Evolutionary conservation across 2,113 vertebrate genomes (phyloP).

Genomic region (Excalfactoria chinensis): DNA sequence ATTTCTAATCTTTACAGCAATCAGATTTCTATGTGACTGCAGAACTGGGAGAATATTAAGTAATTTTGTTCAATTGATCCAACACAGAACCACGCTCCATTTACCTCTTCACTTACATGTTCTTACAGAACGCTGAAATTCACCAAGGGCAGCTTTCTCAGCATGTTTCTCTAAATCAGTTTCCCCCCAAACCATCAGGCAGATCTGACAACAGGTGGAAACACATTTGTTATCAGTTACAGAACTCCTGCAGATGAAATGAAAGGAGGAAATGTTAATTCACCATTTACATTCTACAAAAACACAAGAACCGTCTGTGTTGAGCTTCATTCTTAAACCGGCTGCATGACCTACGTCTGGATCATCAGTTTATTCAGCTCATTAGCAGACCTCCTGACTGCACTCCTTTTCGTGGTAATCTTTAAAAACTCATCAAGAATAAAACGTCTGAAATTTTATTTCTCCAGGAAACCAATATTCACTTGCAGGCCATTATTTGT

Average conservation of each 20-base stretch:
- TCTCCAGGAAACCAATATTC: not conserved
- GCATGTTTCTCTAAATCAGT: not conserved
- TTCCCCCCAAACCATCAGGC: not conserved
- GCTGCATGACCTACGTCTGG: not conserved
- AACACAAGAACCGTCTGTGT: not conserved
- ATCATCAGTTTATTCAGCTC: not conserved
- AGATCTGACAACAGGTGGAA: not conserved
- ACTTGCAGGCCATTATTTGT: not conserved
- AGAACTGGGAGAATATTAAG: not conserved
- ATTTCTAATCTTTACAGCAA: not conserved
- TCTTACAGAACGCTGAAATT: not conserved
- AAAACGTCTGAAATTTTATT: not conserved
- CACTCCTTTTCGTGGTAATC: not conserved
- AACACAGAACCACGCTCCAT: not conserved
- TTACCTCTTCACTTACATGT: not conserved
- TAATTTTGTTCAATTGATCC: not conserved
- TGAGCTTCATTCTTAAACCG: rapidly evolving
- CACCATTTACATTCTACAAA: not conserved
- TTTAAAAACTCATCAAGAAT: not conserved
- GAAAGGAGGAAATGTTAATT: not conserved
- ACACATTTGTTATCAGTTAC: not conserved
- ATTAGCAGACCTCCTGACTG: not conserved
- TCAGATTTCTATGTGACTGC: not conserved
- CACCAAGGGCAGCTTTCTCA: not conserved
- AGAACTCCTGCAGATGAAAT: not conserved